phyloP scores from a whole-genome alignment of 2,888 invertebrate species.

The Drosophila limbata region DNA sequence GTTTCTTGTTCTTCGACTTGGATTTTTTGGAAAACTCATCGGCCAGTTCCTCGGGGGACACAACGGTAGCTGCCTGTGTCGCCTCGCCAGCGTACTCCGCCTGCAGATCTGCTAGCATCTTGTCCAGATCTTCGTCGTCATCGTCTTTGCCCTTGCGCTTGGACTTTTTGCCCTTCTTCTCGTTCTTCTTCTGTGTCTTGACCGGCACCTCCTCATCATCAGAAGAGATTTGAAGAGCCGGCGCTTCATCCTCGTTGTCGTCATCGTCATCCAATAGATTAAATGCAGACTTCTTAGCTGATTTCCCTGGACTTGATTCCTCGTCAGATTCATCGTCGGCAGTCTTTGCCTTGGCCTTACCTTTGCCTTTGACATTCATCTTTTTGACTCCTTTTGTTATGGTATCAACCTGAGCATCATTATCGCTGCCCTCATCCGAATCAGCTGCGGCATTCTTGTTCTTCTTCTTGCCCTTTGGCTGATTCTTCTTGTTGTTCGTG shows the following conservation, averaged over 20 bases:
- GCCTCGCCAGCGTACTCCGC: slow-evolving; percentile 92
- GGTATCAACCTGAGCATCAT: slow-evolving; percentile 86
- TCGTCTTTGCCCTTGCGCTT: slow-evolving; percentile 91
- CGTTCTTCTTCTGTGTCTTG: slow-evolving; percentile 84
- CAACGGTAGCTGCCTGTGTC: slow-evolving; percentile 85
- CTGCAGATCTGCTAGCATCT: slow-evolving; percentile 91
- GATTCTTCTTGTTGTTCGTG: slow-evolving; percentile 85
- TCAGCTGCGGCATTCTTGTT: slow-evolving; percentile 69
- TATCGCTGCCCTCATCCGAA: slow-evolving; percentile 85
- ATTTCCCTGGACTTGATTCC: slow-evolving; percentile 62
- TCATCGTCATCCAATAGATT: slow-evolving; percentile 89
- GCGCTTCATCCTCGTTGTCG: slow-evolving; percentile 79
- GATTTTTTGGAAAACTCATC: slow-evolving; percentile 82
- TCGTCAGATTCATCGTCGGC: slow-evolving; percentile 84
- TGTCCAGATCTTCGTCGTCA: slow-evolving; percentile 91
- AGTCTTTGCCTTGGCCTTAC: slow-evolving; percentile 79
- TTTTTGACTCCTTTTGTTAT: slow-evolving; percentile 87
- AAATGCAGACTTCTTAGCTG: slow-evolving; percentile 88
- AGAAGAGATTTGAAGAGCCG: slow-evolving; percentile 50
- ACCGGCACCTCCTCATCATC: slow-evolving; percentile 85
- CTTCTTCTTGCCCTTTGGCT: slow-evolving; percentile 80
- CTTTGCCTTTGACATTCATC: slow-evolving; percentile 87
- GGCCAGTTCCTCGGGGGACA: slow-evolving; percentile 82
- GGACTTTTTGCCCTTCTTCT: slow-evolving; percentile 90
- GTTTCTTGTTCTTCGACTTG: slow-evolving; percentile 78